A percentile compares a stretch with the other conserved stretches of the same genome.
These are phyloP conservation scores for Ailurus styani DNA, from an alignment of 2,113 vertebrate genomes.

Conservation along the genomic window DNA sequence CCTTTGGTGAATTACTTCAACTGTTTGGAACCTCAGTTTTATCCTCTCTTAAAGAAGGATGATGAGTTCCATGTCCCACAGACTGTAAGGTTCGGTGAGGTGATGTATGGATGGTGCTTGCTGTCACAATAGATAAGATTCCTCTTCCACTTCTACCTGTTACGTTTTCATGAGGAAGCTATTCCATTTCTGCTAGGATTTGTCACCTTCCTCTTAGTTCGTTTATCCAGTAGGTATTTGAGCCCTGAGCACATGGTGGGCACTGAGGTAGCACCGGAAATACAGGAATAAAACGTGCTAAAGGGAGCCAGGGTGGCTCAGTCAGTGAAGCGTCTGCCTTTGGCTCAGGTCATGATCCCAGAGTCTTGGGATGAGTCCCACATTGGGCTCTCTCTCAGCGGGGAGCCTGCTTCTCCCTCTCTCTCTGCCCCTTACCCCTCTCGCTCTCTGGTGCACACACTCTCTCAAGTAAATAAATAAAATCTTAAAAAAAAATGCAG, in stretches of 20 bases:
- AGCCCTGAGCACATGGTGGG: not conserved
- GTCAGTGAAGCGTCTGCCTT: not conserved
- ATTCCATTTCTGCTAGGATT: not conserved
- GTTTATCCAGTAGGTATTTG: not conserved
- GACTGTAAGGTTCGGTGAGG: not conserved
- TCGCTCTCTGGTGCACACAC: not conserved
- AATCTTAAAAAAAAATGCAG: not conserved
- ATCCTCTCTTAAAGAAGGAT: not conserved
- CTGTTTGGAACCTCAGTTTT: not conserved
- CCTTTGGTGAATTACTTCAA: not conserved
- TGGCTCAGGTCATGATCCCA: not conserved
- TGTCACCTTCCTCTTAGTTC: not conserved
- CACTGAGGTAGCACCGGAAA: not conserved
- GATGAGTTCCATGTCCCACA: not conserved
- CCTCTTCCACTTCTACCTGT: not conserved
- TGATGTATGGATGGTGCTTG: not conserved
- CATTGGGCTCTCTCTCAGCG: not conserved
- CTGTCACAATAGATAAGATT: not conserved
- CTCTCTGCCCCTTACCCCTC: not conserved
- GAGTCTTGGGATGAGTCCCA: not conserved
- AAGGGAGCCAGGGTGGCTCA: not conserved
- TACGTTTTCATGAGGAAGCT: not conserved
- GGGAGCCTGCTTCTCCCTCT: not conserved
- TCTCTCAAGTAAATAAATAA: not conserved
- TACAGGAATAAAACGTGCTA: not conserved